Base-by-base conservation (phyloP, 2,113 vertebrate genomes). In the Passerina amoena region DNA sequence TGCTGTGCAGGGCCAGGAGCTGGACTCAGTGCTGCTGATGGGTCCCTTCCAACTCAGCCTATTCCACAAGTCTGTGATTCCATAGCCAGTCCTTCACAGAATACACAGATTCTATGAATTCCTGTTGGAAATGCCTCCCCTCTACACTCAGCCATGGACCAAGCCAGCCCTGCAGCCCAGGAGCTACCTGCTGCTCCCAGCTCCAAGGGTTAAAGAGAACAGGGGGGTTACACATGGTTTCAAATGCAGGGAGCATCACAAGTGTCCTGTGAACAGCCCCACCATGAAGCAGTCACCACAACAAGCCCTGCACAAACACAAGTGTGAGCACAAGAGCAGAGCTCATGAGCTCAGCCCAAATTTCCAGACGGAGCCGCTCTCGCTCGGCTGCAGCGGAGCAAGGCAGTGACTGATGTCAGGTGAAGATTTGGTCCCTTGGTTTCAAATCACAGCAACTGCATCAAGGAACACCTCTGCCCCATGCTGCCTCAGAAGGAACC, bases 161-260 rank as follows among this genome's bases (percentile, higher is more conserved):
- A 10, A 31, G 70, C 86, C 42, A 84, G 64, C 1, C 0, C 47
- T 2, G 2, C 30, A 42, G 20, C 42, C 47, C 10, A 3, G 0
- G 1, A n/a, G 31, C 45, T 65, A 61, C 65, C 65, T 25, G 82
- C 44, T 56, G 71, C 40, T 71, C 87, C 75, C 47, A 42, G 40
- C 40, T 33, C 21, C 10, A 16, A n/a, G 61, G 54, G 27, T 22
- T 50, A 21, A 12, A 38, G 59, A 86, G 38, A 37, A 23, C 28
- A 44, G 4, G 10, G 27, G 15, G 6, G 20, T 16, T 17, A 17
- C 4, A 38, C 4, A 0, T 0, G 5, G 10, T 47, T 84, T 88
- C 69, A 78, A n/a, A 81, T 12, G 21, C 30, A 76, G 28, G 48
- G 11, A 59, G 53, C 42, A 54, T 50, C 4, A 2, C 22, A 33